These are phyloP conservation scores for Drosophila testacea DNA, from an alignment of 2,888 invertebrate genomes.

Conservation along the genomic window DNA sequence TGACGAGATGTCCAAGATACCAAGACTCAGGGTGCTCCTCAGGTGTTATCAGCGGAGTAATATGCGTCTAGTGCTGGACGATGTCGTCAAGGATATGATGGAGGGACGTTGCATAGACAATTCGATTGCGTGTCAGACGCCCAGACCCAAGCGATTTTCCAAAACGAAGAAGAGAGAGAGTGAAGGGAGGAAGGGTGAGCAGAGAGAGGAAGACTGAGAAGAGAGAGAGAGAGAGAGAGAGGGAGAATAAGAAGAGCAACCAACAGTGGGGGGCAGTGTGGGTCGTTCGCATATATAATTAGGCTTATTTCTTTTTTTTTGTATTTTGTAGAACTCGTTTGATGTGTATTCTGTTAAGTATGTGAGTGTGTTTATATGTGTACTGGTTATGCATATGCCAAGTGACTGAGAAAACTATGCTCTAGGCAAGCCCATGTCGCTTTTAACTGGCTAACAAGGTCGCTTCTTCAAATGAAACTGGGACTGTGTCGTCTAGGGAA, in stretches of 20 bases:
- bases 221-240: background rate
- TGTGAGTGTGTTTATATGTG: background rate
- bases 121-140: conserved; percentile 23
- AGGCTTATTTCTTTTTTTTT: conserved; percentile 19
- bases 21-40: conserved; percentile 55
- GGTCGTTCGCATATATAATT: conserved; percentile 32
- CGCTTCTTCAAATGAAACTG: background rate
- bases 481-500: conserved; percentile 11
- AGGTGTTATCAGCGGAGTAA: conserved; percentile 46
- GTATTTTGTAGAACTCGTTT: conserved; percentile 61
- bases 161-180: background rate
- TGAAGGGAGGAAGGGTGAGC: too few relatives aligned
- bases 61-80: conserved; percentile 54
- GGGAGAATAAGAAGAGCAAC: background rate
- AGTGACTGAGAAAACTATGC: conserved; percentile 21
- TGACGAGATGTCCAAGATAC: conserved; percentile 68
- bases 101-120: conserved; percentile 36
- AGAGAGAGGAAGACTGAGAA: background rate
- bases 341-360: background rate
- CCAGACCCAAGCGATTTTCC: background rate
- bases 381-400: conserved; percentile 22
- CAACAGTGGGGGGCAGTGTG: background rate
- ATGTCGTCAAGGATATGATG: conserved; percentile 47
- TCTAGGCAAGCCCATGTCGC: background rate
- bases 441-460: conserved; percentile 14